Evolutionary conservation across 2,113 vertebrate genomes (phyloP).

Genomic region (Coryphaenoides rupestris): DNA sequence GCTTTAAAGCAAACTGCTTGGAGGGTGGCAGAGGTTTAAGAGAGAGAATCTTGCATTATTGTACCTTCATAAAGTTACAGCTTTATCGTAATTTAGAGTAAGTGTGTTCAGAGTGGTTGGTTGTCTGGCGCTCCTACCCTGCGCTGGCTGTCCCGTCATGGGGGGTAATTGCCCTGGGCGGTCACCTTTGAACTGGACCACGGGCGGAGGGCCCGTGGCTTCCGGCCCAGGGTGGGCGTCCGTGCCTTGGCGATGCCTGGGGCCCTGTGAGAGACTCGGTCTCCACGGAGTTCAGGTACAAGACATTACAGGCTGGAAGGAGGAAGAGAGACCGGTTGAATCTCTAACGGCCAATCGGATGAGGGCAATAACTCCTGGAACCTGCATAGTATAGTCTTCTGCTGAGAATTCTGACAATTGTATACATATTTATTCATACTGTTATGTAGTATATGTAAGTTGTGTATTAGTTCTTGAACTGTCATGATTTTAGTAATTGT

Average conservation of each 20-base stretch:
- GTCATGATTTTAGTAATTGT: too few relatives aligned
- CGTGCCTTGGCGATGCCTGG: slow-evolving; percentile 83
- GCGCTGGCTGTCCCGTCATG: slow-evolving; percentile 88
- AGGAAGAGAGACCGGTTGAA: background rate
- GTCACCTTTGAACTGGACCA: slow-evolving; percentile 92
- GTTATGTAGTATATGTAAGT: too few relatives aligned
- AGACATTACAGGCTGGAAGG: slow-evolving; percentile 82
- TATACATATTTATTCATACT: too few relatives aligned
- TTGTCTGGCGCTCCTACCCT: slow-evolving; percentile 63
- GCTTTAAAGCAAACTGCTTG: too few relatives aligned
- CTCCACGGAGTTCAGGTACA: slow-evolving; percentile 88
- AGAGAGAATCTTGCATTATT: too few relatives aligned
- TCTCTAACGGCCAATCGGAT: slow-evolving; percentile 1
- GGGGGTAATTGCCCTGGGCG: slow-evolving; percentile 84
- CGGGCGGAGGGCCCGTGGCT: slow-evolving; percentile 64
- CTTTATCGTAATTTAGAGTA: background rate
- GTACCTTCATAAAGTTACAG: too few relatives aligned
- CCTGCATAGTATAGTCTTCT: too few relatives aligned
- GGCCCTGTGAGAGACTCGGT: slow-evolving; percentile 89
- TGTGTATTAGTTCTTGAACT: too few relatives aligned
- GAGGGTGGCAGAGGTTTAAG: too few relatives aligned
- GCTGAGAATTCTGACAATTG: too few relatives aligned
- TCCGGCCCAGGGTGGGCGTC: slow-evolving; percentile 74
- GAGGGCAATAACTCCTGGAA: too few relatives aligned
- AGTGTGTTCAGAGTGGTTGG: background rate